Percentiles rank a stretch among this genome's conserved stretches.
These are phyloP conservation scores for Portunus trituberculatus DNA, from an alignment of 1,140 invertebrate species.

Conservation along the genomic window DNA sequence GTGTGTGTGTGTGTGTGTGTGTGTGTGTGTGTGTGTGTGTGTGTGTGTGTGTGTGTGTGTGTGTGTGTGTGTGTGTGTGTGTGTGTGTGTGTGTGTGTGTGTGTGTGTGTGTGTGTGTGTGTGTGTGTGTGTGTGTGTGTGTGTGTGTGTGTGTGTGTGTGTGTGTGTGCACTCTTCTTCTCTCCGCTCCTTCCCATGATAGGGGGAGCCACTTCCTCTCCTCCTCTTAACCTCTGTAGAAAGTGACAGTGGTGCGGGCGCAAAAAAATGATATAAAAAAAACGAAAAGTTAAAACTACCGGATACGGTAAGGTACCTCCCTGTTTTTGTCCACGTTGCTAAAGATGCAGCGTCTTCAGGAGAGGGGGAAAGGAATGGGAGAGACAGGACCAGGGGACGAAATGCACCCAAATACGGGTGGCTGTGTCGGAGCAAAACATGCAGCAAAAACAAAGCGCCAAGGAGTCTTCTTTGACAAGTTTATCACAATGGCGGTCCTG, in stretches of 20 bases:
- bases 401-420: conserved; percentile 31
- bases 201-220: background rate
- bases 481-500: conserved; percentile 34
- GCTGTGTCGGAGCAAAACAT: background rate
- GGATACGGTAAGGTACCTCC: background rate
- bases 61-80: background rate
- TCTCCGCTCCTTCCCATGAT: background rate
- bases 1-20: background rate
- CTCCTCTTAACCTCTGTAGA: conserved; percentile 2
- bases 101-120: background rate
- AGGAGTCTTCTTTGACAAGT: conserved; percentile 44
- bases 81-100: background rate
- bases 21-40: background rate
- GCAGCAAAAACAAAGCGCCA: conserved; percentile 45
- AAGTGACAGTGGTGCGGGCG: background rate
- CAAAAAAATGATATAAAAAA: background rate
- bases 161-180: too few species aligned
- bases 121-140: too few species aligned
- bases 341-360: conserved; percentile 29
- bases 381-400: background rate
- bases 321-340: conserved; percentile 13
- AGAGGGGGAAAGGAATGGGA: background rate
- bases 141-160: too few species aligned
- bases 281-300: background rate
- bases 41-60: too few species aligned